A percentile compares a stretch with the other conserved stretches of the same genome.
phyloP scores from a whole-genome alignment of 2,797 vertebrate species.

The Apogon hyalosoma region DNA sequence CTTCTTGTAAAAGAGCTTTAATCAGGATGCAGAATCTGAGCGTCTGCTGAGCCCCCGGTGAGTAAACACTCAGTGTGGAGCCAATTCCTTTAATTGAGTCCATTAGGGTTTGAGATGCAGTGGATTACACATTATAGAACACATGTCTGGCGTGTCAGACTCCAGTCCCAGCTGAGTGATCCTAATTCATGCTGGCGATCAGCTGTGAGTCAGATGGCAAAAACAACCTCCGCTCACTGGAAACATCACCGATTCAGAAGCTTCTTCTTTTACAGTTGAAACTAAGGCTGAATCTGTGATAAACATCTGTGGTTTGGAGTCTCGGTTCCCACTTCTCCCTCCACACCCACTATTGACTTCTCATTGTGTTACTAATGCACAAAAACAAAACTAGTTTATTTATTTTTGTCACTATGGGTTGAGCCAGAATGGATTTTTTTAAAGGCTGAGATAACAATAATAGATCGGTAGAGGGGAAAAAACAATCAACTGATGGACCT shows the following conservation, averaged over 20 bases:
- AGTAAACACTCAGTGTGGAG: slow-evolving; percentile 55
- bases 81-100: slow-evolving; percentile 69
- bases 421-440: too few species aligned
- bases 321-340: too few species aligned
- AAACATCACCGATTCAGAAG: not conserved
- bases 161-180: slow-evolving; percentile 26
- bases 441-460: too few species aligned
- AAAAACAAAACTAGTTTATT: too few species aligned
- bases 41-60: slow-evolving; percentile 19
- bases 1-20: slow-evolving; percentile 47
- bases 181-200: slow-evolving; percentile 13
- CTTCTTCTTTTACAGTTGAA: not conserved
- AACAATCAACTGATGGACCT: too few species aligned
- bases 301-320: too few species aligned
- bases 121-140: slow-evolving; percentile 69
- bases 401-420: too few species aligned
- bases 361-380: too few species aligned
- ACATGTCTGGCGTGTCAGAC: slow-evolving; percentile 40
- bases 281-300: too few species aligned
- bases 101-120: slow-evolving; percentile 57
- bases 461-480: too few species aligned
- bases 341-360: too few species aligned
- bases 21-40: slow-evolving; percentile 15
- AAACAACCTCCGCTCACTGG: not conserved
- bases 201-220: slow-evolving; percentile 11